phyloP scores from a whole-genome alignment of 37 sponge, comb jelly and placozoan genomes.

The Halisarca cf. caerulea region DNA sequence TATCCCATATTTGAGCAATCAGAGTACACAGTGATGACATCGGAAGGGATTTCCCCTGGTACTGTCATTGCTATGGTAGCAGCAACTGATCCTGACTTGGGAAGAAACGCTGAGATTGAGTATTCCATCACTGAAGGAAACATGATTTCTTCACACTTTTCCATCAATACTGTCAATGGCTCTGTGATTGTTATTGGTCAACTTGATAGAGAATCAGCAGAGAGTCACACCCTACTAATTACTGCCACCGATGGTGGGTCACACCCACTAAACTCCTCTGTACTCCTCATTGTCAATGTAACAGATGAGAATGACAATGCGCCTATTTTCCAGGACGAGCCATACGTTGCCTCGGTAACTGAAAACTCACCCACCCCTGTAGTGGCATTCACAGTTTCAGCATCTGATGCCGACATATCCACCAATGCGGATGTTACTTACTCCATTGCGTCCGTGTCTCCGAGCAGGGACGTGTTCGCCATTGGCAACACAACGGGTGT shows the following conservation, averaged over 20 bases:
- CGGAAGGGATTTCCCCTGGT: conserved; percentile 41
- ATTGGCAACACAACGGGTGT: conserved; percentile 42
- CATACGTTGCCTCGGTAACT: conserved; percentile 16
- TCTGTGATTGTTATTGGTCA: background rate
- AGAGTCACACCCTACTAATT: conserved; percentile 30
- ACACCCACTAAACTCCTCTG: conserved; percentile 38
- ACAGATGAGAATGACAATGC: conserved; percentile 73
- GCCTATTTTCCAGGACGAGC: conserved; percentile 42
- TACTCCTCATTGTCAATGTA: conserved; percentile 40
- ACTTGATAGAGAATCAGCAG: conserved; percentile 51
- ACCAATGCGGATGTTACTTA: conserved; percentile 52
- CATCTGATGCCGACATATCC: conserved; percentile 67
- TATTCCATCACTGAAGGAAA: conserved; percentile 26
- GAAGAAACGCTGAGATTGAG: conserved; percentile 50
- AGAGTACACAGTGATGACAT: conserved; percentile 17
- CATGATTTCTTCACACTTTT: conserved; percentile 13
- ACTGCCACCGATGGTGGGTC: conserved; percentile 60
- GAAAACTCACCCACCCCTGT: conserved; percentile 47
- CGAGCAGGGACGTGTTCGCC: background rate
- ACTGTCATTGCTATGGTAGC: conserved; percentile 26
- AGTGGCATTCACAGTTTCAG: conserved; percentile 29
- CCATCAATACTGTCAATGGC: conserved; percentile 51
- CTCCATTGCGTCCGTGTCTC: conserved; percentile 10
- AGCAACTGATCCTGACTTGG: conserved; percentile 67
- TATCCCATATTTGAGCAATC: conserved; percentile 34